These are phyloP conservation scores for Pteromalus puparum DNA, from an alignment of 1,140 invertebrate species.

Conservation along the genomic window DNA sequence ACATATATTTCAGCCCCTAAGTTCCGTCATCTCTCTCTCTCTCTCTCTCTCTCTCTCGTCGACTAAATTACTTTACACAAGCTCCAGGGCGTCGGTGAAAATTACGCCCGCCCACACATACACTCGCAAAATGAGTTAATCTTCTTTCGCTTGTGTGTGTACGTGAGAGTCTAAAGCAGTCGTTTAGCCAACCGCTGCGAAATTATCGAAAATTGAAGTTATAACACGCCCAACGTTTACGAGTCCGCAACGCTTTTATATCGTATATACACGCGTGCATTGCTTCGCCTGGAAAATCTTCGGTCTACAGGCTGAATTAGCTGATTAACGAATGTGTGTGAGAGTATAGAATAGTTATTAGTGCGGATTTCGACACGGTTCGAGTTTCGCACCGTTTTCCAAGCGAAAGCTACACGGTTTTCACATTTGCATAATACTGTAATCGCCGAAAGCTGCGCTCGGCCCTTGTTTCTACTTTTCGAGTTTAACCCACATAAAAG, in stretches of 20 bases:
- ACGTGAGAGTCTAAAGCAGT: neutral
- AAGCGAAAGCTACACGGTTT: constrained; percentile 9
- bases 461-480: neutral
- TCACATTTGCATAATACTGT: constrained; percentile 28
- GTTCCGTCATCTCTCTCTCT: constrained; percentile 8
- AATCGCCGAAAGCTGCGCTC: neutral
- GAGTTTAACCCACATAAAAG: neutral
- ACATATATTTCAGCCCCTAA: constrained; percentile 17
- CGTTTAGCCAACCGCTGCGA: neutral
- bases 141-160: neutral
- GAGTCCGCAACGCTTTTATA: neutral
- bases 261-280: neutral
- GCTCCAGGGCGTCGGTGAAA: constrained; percentile 6
- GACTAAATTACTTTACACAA: constrained; percentile 26
- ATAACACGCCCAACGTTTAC: neutral
- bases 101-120: neutral
- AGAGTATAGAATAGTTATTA: neutral
- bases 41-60: neutral
- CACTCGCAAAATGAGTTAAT: neutral
- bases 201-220: constrained; percentile 11
- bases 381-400: neutral
- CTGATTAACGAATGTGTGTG: neutral
- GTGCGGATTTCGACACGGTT: neutral
- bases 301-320: neutral
- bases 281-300: neutral